Base-by-base conservation (phyloP, 2,888 invertebrate genomes). In the Volucella bombylans region DNA sequence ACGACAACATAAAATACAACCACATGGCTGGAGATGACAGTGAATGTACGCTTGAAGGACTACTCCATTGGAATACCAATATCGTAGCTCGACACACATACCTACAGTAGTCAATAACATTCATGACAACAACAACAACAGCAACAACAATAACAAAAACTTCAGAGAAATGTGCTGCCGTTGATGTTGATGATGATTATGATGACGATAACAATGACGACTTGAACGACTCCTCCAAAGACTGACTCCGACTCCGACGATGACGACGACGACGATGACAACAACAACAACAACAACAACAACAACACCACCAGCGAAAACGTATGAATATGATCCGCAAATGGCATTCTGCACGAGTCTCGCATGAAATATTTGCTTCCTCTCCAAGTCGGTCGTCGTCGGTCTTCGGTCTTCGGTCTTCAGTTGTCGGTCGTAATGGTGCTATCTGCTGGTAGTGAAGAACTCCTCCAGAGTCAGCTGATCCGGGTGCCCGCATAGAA, bases 281-380 rank as follows among this genome's bases (percentile, higher is more conserved):
- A 45, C 50, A 49, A 50, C 50, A 54, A 12, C 39, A 61, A 65
- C 73, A 54, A 59, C 55, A 39, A 71, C 49, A 61, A 68, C 68
- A 31, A 43, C 57, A 47, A 64, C 59, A 73, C 1, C 18, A 81
- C n/a, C 77, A 83, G 80, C 85, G 79, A 82, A 82, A 82, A 78
- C 76, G 79, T 80, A 79, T 82, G 76, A 81, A 85, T 87, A 87
- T 87, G 87, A 86, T 86, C 85, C 85, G 85, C 82, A 87, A 87
- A 87, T 78, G 82, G 79, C 82, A 85, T 82, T 81, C 80, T 69
- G 85, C 86, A 85, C 86, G 80, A 82, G 85, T 77, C 85, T 85
- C 64, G 72, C 62, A 86, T 82, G 72, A 67, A 87, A 82, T 87
- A 68, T 81, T 72, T 72, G 77, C 49, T 71, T 81, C 85, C 73